Percentiles rank a stretch among this genome's conserved stretches.
Conservation (phyloP, 1,140 invertebrate genomes). For the Scaptodrosophila lebanonensis region DNA sequence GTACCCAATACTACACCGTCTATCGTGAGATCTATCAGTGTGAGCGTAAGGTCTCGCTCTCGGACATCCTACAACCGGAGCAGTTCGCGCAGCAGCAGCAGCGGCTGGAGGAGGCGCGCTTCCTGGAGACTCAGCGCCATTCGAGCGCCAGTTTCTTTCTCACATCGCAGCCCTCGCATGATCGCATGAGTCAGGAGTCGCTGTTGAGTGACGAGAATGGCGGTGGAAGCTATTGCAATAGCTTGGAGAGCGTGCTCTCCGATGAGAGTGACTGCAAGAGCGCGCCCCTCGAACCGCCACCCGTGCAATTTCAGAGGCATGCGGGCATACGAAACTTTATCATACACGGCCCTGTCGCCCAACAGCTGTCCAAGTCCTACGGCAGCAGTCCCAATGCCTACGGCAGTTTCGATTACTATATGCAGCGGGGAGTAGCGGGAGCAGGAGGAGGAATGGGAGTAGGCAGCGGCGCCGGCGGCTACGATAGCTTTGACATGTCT, state of each 20-base stretch:
- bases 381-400: constrained; percentile 80
- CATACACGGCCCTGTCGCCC: constrained; percentile 51
- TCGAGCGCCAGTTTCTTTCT: constrained; percentile 83
- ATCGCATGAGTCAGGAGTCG: constrained; percentile 82
- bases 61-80: constrained; percentile 71
- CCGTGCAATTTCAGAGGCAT: constrained; percentile 53
- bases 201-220: constrained; percentile 85
- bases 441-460: constrained; percentile 11
- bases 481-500: constrained; percentile 69
- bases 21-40: constrained; percentile 78
- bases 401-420: constrained; percentile 74
- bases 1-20: constrained; percentile 88
- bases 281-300: constrained; percentile 84
- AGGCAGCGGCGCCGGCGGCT: constrained; percentile 14
- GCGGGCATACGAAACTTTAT: constrained; percentile 71
- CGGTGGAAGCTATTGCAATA: constrained; percentile 82
- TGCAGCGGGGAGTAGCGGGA: constrained; percentile 55
- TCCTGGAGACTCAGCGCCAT: constrained; percentile 78
- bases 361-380: constrained; percentile 79
- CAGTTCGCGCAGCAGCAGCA: constrained; percentile 49
- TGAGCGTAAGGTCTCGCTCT: constrained; percentile 71
- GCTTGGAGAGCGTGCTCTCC: constrained; percentile 87
- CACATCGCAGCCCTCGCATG: constrained; percentile 77
- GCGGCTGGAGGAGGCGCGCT: constrained; percentile 64
- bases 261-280: constrained; percentile 89